Conservation (phyloP, 92 coral and sea anemone genomes). For the Virgularia gustaviana region DNA sequence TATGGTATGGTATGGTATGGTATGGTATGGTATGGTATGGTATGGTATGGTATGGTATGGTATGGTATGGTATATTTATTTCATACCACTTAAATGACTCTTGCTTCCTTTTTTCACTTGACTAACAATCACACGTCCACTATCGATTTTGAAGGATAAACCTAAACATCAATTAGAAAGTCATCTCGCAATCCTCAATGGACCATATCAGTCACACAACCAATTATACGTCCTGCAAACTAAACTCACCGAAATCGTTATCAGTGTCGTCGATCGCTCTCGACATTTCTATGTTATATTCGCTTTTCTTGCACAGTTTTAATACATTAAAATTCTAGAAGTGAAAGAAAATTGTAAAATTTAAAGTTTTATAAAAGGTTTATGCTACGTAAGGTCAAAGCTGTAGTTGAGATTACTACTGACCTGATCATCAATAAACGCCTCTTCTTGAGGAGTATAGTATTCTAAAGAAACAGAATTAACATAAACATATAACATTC, state of each 20-base stretch:
- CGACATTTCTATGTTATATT: slow-evolving; percentile 71
- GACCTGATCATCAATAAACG: slow-evolving; percentile 80
- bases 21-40: too few relatives aligned
- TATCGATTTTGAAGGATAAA: slow-evolving; percentile 47
- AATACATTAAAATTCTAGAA: slow-evolving; percentile 34
- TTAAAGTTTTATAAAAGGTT: too few relatives aligned
- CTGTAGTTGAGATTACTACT: too few relatives aligned
- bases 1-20: too few relatives aligned
- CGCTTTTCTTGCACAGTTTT: slow-evolving; percentile 70
- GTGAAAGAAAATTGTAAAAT: not conserved
- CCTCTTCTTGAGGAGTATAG: slow-evolving; percentile 70
- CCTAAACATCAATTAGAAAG: not conserved
- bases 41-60: too few relatives aligned
- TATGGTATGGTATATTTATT: not conserved
- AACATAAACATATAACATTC: not conserved
- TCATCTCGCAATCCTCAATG: not conserved
- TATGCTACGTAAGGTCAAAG: too few relatives aligned
- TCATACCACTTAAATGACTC: slow-evolving; percentile 82
- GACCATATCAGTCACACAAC: not conserved
- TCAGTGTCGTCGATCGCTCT: slow-evolving; percentile 75
- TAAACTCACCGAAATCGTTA: slow-evolving; percentile 76
- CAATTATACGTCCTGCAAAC: not conserved
- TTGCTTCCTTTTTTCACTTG: slow-evolving; percentile 77
- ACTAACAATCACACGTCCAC: slow-evolving; percentile 68
- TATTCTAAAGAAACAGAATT: slow-evolving; percentile 61